Evolutionary conservation across 2,797 vertebrate genomes (phyloP).

Genomic region (Chrysocyon brachyurus): DNA sequence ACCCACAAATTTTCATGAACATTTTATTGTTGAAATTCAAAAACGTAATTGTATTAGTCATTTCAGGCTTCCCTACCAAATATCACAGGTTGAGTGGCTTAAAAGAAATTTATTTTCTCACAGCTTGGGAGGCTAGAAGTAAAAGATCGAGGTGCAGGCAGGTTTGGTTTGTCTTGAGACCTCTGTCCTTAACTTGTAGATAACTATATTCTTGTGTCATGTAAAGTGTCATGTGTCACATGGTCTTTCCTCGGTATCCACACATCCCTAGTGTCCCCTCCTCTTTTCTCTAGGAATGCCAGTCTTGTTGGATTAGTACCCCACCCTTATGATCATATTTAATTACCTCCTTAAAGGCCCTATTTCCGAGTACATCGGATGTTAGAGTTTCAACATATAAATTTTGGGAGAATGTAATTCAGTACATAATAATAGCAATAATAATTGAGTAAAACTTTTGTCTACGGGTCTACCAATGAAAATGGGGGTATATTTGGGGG

Average conservation of each 20-base stretch:
- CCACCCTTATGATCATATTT: not conserved
- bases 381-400: not conserved
- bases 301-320: not conserved
- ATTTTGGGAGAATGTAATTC: not conserved
- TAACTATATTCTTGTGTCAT: rapidly evolving
- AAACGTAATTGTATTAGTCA: not conserved
- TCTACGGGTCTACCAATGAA: not conserved
- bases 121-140: too few relatives aligned
- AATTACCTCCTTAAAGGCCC: not conserved
- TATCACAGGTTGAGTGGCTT: not conserved
- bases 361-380: not conserved
- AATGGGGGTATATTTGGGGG: not conserved
- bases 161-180: not conserved
- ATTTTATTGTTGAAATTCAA: not conserved
- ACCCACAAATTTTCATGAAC: not conserved
- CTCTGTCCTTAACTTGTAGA: too few relatives aligned
- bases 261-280: not conserved
- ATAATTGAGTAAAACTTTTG: not conserved
- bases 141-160: not conserved
- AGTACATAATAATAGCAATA: not conserved
- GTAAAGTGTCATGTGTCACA: not conserved
- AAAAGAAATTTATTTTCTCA: not conserved
- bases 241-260: not conserved
- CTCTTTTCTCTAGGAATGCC: not conserved
- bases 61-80: not conserved